Conservation (phyloP, 2,888 invertebrate species). For the Trachelus stipa region DNA sequence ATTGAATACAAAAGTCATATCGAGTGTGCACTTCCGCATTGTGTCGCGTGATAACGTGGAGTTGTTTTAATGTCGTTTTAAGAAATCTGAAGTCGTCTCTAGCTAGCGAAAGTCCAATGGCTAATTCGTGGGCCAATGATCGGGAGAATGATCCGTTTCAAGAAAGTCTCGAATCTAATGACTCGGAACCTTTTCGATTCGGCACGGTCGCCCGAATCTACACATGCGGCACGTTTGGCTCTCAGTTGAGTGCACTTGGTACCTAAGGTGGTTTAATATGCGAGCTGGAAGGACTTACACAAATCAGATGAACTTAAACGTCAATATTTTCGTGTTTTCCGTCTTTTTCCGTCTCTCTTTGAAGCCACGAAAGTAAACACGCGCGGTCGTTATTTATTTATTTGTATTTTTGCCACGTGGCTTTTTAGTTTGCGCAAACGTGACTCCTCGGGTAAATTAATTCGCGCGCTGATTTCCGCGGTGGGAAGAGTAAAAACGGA, state of each 20-base stretch:
- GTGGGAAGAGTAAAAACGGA: not conserved
- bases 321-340: not conserved
- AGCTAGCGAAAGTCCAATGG: not conserved
- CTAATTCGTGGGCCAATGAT: not conserved
- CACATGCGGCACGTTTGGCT: not conserved
- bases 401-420: not conserved
- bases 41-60: not conserved
- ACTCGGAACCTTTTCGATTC: not conserved
- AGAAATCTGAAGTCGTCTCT: not conserved
- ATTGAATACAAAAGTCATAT: not conserved
- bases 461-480: not conserved
- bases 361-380: not conserved
- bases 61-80: not conserved
- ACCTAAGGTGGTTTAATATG: not conserved
- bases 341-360: not conserved
- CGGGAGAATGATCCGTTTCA: not conserved
- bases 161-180: not conserved
- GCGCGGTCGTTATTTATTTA: not conserved
- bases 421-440: not conserved
- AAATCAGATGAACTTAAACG: not conserved
- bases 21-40: not conserved
- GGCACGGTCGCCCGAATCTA: not conserved
- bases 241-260: not conserved
- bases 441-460: not conserved
- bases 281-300: not conserved